Conservation (phyloP, 2,888 invertebrate genomes). For the Chrysotoxum bicinctum region DNA sequence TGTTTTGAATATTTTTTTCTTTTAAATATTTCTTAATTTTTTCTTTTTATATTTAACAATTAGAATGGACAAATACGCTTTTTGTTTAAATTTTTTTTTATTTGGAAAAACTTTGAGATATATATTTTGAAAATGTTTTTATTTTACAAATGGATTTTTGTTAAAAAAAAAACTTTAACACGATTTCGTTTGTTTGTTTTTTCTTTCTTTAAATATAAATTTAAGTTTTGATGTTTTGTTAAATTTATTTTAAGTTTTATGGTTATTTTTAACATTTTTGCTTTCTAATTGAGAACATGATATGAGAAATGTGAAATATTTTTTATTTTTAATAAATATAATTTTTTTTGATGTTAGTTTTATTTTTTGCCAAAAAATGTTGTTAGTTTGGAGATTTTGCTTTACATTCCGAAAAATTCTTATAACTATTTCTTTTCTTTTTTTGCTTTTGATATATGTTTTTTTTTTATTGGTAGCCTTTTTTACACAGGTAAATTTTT, state of each 20-base stretch:
- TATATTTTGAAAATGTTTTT: conserved; percentile 61
- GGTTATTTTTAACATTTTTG: conserved; percentile 63
- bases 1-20: conserved; percentile 23
- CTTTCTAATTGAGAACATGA: conserved; percentile 67
- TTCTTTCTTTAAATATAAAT: conserved; percentile 8
- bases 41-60: conserved; percentile 58
- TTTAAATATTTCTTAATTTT: conserved; percentile 53
- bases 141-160: conserved; percentile 62
- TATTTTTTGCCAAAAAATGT: conserved; percentile 53
- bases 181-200: conserved; percentile 32
- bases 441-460: conserved; percentile 11
- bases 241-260: conserved; percentile 49
- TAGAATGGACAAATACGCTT: conserved; percentile 70
- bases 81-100: conserved; percentile 44
- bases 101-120: conserved; percentile 61
- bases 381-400: conserved; percentile 33
- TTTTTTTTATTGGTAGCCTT: conserved; percentile 39
- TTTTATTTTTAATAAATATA: conserved; percentile 35
- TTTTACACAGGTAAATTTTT: conserved; percentile 68
- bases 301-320: conserved; percentile 69
- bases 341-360: conserved; percentile 25
- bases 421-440: conserved; percentile 51
- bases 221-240: conserved; percentile 47
- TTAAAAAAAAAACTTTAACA: conserved; percentile 53
- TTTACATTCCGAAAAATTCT: conserved; percentile 52